Evolutionary conservation across 2,888 invertebrate genomes (phyloP).

Genomic region (Tetragonula carbonaria): DNA sequence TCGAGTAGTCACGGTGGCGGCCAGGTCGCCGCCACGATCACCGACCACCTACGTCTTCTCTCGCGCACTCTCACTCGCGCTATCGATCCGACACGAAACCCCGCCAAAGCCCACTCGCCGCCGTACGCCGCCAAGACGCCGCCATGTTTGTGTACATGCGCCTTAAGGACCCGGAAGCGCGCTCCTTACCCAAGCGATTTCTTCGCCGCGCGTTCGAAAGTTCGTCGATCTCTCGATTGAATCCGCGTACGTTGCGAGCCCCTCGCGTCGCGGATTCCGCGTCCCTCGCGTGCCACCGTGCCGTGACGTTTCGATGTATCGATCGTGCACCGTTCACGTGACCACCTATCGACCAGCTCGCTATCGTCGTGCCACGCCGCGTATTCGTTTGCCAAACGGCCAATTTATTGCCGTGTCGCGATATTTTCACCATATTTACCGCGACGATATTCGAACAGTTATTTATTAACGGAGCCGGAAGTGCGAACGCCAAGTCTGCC

Average conservation of each 20-base stretch:
- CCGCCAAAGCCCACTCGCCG: conserved; percentile 62
- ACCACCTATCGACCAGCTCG: not conserved
- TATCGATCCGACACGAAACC: conserved; percentile 75
- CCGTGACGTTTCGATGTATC: conserved; percentile 15
- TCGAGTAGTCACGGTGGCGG: conserved; percentile 51
- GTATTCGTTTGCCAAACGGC: not conserved
- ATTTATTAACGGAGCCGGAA: too few species aligned
- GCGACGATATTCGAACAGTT: too few species aligned
- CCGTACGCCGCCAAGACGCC: conserved; percentile 47
- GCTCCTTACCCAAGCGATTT: conserved; percentile 26
- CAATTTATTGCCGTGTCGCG: not conserved
- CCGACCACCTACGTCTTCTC: conserved; percentile 59
- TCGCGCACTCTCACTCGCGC: conserved; percentile 66
- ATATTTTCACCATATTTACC: not conserved
- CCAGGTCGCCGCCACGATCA: conserved; percentile 55
- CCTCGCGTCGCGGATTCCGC: not conserved
- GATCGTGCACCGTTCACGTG: not conserved
- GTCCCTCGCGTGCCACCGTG: not conserved
- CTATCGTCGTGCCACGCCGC: too few species aligned
- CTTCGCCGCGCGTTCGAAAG: conserved; percentile 44
- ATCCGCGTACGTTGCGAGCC: too few species aligned
- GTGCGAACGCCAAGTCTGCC: not conserved
- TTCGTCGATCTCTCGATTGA: conserved; percentile 19
- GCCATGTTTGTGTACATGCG: conserved; percentile 56
- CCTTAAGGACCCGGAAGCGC: conserved; percentile 39